These are phyloP conservation scores for Leptinotarsa tumamoca DNA, from an alignment of 2,888 invertebrate species.

Conservation along the genomic window DNA sequence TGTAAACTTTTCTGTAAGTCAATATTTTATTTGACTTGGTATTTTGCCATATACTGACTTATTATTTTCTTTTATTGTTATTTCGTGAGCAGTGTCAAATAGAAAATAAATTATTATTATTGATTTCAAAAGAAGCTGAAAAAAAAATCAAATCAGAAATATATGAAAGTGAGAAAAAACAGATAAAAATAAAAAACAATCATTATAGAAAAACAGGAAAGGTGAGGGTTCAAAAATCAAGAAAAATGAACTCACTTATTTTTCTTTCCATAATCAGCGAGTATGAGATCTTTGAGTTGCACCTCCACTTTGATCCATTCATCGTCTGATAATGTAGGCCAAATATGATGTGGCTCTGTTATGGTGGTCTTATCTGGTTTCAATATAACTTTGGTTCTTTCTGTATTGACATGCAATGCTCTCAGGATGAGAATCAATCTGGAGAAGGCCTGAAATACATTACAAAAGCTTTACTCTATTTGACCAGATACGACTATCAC, in stretches of 20 bases:
- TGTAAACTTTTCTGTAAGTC: too few species aligned
- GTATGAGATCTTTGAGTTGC: conserved; percentile 96
- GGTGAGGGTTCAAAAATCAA: background rate
- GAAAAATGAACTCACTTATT: conserved; percentile 80
- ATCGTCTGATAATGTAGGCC: conserved; percentile 97
- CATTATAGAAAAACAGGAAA: background rate
- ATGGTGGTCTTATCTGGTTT: conserved; percentile 99
- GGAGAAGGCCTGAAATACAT: conserved; percentile 83
- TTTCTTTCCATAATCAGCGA: conserved; percentile 99
- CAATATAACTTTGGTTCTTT: conserved; percentile 96
- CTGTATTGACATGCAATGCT: conserved; percentile 98
- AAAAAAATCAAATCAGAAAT: too few species aligned
- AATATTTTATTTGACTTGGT: too few species aligned
- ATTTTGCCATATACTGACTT: too few species aligned
- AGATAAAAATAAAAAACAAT: background rate
- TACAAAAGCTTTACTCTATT: conserved; percentile 7
- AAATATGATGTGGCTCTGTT: conserved; percentile 99
- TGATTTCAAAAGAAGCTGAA: too few species aligned
- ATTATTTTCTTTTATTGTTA: too few species aligned
- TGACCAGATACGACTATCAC: background rate
- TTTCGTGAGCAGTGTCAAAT: too few species aligned
- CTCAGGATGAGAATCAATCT: conserved; percentile 95
- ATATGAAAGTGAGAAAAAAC: background rate
- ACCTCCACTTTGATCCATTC: conserved; percentile 99
- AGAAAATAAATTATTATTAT: too few species aligned